phyloP scores from a whole-genome alignment of 37 sponge, comb jelly and placozoan species.

The Beroe forskalii region DNA sequence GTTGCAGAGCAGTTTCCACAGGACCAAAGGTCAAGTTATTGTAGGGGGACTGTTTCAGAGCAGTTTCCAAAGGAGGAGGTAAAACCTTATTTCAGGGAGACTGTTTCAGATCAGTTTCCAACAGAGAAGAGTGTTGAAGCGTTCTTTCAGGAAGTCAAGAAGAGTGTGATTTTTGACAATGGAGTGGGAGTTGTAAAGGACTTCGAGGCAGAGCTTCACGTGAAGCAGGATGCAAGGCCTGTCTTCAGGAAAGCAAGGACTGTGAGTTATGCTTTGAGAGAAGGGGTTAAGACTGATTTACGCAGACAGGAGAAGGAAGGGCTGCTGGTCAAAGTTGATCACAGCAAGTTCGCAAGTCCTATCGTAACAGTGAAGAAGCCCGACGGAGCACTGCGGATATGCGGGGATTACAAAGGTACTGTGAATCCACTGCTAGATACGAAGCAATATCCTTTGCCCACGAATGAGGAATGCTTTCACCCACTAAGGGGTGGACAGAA shows the following conservation, averaged over 20 bases:
- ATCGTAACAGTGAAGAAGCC: conserved; percentile 27
- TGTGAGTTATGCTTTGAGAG: not conserved
- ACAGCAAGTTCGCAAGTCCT: not conserved
- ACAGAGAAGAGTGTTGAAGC: no score
- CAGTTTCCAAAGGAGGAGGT: no score
- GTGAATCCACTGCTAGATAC: conserved; percentile 60
- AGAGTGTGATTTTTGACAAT: no score
- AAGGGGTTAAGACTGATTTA: not conserved
- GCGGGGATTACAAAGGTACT: conserved; percentile 66
- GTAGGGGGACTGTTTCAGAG: no score
- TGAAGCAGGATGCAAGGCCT: not conserved
- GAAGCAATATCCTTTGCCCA: conserved; percentile 63
- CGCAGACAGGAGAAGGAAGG: conserved; percentile 7
- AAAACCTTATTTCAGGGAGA: no score
- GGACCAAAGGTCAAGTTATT: no score
- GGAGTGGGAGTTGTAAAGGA: not conserved
- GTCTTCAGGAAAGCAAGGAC: not conserved
- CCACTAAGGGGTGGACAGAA: conserved; percentile 43
- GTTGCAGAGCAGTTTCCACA: no score
- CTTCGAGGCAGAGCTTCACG: not conserved
- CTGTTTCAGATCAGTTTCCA: no score
- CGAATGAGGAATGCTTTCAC: conserved; percentile 51
- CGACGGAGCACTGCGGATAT: conserved; percentile 52
- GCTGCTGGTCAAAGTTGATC: not conserved
- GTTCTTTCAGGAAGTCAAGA: no score